These are phyloP conservation scores for Grapholita molesta DNA, from an alignment of 1,140 invertebrate species.

Conservation along the genomic window DNA sequence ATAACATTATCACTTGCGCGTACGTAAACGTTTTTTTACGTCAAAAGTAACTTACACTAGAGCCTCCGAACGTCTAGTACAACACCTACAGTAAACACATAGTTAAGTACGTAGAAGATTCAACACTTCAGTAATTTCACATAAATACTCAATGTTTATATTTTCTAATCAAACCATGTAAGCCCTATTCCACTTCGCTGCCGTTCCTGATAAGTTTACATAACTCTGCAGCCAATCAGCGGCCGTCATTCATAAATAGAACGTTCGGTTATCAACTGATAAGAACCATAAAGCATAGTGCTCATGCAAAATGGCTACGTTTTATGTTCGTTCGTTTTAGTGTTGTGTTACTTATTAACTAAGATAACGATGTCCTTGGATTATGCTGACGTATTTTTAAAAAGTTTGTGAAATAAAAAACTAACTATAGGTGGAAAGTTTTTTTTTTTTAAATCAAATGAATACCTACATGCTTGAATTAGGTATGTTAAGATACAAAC, in stretches of 20 bases:
- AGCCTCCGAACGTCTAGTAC: too few species aligned
- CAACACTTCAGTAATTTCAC: background rate
- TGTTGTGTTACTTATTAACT: slow-evolving; percentile 17
- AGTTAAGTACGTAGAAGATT: background rate
- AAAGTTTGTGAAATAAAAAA: too few species aligned
- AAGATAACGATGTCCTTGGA: background rate
- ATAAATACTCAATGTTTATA: background rate
- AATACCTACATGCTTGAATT: too few species aligned
- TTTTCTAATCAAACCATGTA: background rate
- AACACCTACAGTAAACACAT: background rate
- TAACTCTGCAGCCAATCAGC: slow-evolving; percentile 45
- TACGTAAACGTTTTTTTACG: too few species aligned
- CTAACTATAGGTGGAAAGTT: too few species aligned
- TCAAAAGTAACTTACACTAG: too few species aligned
- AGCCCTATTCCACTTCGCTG: background rate
- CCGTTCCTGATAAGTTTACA: background rate
- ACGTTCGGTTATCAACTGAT: slow-evolving; percentile 61
- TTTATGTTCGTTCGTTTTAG: slow-evolving; percentile 54
- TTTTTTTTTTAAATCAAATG: too few species aligned
- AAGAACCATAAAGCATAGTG: slow-evolving; percentile 55
- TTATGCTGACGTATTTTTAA: background rate
- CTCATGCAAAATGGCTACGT: slow-evolving; percentile 56
- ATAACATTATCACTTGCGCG: too few species aligned
- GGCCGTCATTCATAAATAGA: slow-evolving; percentile 56
- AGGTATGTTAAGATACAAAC: too few species aligned